Evolutionary conservation across 2,888 invertebrate species (phyloP), one percentile per base, ranked within the genome.

Genomic region (Agriotes lineatus): DNA sequence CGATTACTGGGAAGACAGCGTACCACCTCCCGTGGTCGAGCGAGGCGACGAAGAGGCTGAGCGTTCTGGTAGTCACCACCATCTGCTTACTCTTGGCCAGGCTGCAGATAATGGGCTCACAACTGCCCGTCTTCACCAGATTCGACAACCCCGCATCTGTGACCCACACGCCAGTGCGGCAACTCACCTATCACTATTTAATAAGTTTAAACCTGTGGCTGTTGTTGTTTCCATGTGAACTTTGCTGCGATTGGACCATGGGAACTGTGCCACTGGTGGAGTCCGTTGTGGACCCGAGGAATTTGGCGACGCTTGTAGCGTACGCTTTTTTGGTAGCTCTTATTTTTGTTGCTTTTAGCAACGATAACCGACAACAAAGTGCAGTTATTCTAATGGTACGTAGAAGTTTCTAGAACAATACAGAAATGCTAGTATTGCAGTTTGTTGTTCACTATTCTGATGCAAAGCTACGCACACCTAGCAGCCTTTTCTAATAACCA

Each of bases 241-340:
- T 98, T 63, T 97, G 97, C 86, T 97, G 97, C 85, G 98, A 98
- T 86, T 98, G 97, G 97, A 98, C 97, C 45, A 98, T 98, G 98
- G 97, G 96, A 59, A 96, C 96, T 5, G 92, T 98, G 65, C 94
- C 96, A 0, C 85, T 98, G 62, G 87, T 98, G 50, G 90, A 91
- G 75, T 90, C 93, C 35, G 88, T 96, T 82, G 80, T 88, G 3
- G 98, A 98, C 84, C 84, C 88, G 0, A 88, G 97, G 42, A 97
- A 97, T 85, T 74, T 96, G 50, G 90, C 91, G 12, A 97, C 96
- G 0, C 54, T 95, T 19, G 85, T 87, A 0, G 88, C 93, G 39
- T 93, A 92, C 76, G 82, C 86, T 0, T 87, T 87, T 30, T 84
- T 93, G 22, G 81, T 90, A 33, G 86, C 88, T 14, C 87, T 90